Conservation (phyloP, 2,113 vertebrate genomes). For the Heterochromis multidens region DNA sequence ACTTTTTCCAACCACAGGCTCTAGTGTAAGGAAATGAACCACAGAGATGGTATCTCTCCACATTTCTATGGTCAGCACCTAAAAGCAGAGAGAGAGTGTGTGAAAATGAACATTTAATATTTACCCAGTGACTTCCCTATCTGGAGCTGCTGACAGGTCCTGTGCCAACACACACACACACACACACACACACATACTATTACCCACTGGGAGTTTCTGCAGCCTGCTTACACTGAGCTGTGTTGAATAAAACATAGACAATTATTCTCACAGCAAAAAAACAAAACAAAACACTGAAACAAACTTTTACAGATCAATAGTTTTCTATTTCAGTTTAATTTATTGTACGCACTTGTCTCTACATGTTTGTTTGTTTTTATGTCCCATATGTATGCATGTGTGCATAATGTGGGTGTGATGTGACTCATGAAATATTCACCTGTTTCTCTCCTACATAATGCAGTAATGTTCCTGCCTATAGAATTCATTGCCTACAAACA, state of each 20-base stretch:
- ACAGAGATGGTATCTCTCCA: conserved; percentile 36
- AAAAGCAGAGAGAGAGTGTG: conserved; percentile 6
- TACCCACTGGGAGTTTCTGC: background rate
- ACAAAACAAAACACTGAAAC: background rate
- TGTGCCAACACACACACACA: conserved; percentile 14
- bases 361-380: background rate
- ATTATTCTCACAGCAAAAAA: background rate
- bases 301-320: conserved; percentile 38
- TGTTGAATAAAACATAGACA: background rate
- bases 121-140: conserved; percentile 43
- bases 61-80: conserved; percentile 33
- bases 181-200: background rate
- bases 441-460: conserved; percentile 66
- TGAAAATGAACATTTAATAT: conserved; percentile 50
- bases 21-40: conserved; percentile 32
- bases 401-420: conserved; percentile 1
- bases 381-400: background rate
- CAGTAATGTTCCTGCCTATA: conserved; percentile 38
- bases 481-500: conserved; percentile 5
- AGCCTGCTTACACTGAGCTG: background rate
- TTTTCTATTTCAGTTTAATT: conserved; percentile 16
- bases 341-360: background rate
- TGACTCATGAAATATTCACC: conserved; percentile 67
- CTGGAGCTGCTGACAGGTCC: background rate
- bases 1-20: conserved; percentile 14